These are phyloP conservation scores for Perizoma flavofasciatum DNA, from an alignment of 2,888 invertebrate species.

Conservation along the genomic window DNA sequence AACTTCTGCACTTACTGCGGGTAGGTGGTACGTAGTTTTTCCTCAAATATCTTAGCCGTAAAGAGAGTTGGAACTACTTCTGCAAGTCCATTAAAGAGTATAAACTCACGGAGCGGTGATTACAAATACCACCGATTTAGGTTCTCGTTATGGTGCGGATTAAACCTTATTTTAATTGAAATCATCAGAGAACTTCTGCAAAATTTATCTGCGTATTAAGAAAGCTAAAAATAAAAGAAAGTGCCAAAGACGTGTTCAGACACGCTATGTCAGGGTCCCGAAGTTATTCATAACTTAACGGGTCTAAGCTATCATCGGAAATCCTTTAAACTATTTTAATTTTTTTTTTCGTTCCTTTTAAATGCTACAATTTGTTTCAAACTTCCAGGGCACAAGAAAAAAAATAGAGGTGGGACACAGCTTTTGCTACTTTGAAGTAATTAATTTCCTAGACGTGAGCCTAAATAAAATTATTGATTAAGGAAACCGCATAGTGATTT, in stretches of 20 bases:
- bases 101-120: constrained; percentile 76
- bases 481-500: too few species aligned
- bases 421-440: too few species aligned
- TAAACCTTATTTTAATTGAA: constrained; percentile 74
- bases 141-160: constrained; percentile 72
- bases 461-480: too few species aligned
- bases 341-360: too few species aligned
- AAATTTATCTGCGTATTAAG: constrained; percentile 2
- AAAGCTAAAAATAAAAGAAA: not conserved
- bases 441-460: too few species aligned
- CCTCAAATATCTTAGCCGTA: constrained; percentile 82
- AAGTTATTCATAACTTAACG: too few species aligned
- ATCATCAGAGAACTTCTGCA: constrained; percentile 44
- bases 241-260: not conserved
- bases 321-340: too few species aligned
- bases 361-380: too few species aligned
- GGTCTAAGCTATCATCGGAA: too few species aligned
- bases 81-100: constrained; percentile 81
- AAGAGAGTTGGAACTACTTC: constrained; percentile 82
- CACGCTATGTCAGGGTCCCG: too few species aligned
- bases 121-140: constrained; percentile 78
- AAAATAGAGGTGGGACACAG: too few species aligned
- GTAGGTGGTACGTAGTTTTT: constrained; percentile 79
- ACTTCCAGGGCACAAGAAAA: too few species aligned
- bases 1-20: constrained; percentile 77